Percentiles rank a stretch among this genome's conserved stretches.
Conservation (phyloP, 1,140 invertebrate species). For the Ceratina japonica region DNA sequence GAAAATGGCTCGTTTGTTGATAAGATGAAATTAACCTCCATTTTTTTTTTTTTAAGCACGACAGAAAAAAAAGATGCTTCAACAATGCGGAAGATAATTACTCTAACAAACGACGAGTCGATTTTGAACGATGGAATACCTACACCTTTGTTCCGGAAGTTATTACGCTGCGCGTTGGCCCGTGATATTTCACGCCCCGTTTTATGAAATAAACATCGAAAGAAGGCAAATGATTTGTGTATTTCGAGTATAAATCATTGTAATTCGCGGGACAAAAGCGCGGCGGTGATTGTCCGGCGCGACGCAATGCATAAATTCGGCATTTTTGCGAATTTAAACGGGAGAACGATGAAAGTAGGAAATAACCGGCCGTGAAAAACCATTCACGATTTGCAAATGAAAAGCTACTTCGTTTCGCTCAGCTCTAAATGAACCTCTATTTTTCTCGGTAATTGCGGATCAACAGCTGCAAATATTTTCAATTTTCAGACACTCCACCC, state of each 20-base stretch:
- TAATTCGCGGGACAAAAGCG: not conserved
- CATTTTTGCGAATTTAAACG: not conserved
- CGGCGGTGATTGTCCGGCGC: not conserved
- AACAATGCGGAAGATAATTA: too few relatives aligned
- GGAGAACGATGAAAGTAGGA: not conserved
- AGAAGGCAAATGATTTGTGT: not conserved
- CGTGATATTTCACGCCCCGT: not conserved
- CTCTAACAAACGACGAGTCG: too few relatives aligned
- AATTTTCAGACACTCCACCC: not conserved
- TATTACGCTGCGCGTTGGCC: too few relatives aligned
- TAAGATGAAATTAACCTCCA: too few relatives aligned
- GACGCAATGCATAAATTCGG: conserved; percentile 3
- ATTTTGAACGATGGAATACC: too few relatives aligned
- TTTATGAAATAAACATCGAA: not conserved
- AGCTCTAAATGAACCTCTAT: conserved; percentile 14
- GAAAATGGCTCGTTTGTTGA: too few relatives aligned
- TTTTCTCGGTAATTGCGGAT: not conserved
- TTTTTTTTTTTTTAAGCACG: too few relatives aligned
- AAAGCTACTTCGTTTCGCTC: not conserved
- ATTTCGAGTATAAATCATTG: not conserved
- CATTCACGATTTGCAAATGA: conserved; percentile 14
- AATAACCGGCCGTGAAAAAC: conserved; percentile 8
- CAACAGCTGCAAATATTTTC: conserved; percentile 17
- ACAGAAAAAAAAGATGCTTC: too few relatives aligned
- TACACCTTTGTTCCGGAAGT: too few relatives aligned